Evolutionary conservation across 2,797 vertebrate genomes (phyloP).

Genomic region (Amphiprion clarkii): DNA sequence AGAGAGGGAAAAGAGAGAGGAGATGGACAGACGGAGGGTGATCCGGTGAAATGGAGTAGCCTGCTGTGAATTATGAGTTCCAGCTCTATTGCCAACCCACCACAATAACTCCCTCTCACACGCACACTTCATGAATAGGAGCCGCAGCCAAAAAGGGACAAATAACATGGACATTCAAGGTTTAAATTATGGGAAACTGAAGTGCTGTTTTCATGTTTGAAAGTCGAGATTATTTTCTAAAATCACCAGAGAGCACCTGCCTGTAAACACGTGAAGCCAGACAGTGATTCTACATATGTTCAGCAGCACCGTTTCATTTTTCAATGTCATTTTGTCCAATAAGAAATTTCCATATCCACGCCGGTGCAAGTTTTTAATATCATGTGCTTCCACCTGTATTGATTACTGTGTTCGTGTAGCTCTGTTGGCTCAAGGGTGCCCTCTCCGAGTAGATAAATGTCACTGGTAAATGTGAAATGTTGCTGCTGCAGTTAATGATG

Average conservation of each 20-base stretch:
- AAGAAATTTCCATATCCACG: neutral
- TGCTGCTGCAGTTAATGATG: slow-evolving; percentile 7
- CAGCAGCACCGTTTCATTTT: neutral
- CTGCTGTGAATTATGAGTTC: slow-evolving; percentile 45
- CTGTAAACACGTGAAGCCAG: neutral
- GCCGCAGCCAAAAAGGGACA: neutral
- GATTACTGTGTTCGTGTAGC: neutral
- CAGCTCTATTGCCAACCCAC: slow-evolving; percentile 2
- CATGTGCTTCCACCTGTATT: neutral
- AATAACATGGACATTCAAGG: slow-evolving; percentile 14
- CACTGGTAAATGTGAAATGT: slow-evolving; percentile 10
- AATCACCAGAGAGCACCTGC: neutral
- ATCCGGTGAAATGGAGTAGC: slow-evolving; percentile 59
- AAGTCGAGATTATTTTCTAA: slow-evolving; percentile 11
- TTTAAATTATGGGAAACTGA: slow-evolving; percentile 11
- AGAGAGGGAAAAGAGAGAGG: slow-evolving; percentile 6
- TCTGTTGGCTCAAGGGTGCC: slow-evolving; percentile 2
- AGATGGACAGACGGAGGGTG: slow-evolving; percentile 38
- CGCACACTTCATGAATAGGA: neutral
- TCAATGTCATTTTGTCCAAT: neutral
- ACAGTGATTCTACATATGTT: neutral
- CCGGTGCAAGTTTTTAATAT: too few relatives aligned
- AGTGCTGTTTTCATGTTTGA: slow-evolving; percentile 9
- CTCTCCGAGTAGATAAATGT: slow-evolving; percentile 3
- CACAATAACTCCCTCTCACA: slow-evolving; percentile 7